Percentiles rank a stretch among this genome's conserved stretches.
Evolutionary conservation across 2,113 vertebrate species (phyloP).

Genomic region (Sylvia atricapilla): DNA sequence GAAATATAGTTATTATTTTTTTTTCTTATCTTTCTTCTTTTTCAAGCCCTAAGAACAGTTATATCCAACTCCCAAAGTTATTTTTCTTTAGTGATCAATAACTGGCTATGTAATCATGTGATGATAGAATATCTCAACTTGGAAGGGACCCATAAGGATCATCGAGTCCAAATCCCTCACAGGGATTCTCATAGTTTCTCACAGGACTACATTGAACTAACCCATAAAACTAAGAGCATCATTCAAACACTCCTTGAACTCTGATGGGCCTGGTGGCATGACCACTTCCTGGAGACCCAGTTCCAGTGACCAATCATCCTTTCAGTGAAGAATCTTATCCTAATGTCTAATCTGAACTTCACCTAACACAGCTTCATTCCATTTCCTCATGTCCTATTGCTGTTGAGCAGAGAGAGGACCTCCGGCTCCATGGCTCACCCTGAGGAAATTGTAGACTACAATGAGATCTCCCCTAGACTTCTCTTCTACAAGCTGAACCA

Average conservation of each 20-base stretch:
- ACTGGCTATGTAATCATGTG: not conserved
- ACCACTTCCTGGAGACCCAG: not conserved
- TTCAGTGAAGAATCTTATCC: not conserved
- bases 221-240: not conserved
- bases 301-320: not conserved
- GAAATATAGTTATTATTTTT: fast-evolving
- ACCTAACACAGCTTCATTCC: fast-evolving
- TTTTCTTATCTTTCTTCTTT: not conserved
- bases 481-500: not conserved
- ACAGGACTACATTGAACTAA: not conserved
- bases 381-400: fast-evolving
- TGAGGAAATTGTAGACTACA: not conserved
- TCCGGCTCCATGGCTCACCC: fast-evolving
- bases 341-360: not conserved
- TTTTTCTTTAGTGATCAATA: not conserved
- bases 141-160: not conserved
- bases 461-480: not conserved
- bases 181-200: not conserved
- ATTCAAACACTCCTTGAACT: not conserved
- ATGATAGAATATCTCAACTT: not conserved
- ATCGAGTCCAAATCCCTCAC: not conserved
- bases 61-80: not conserved
- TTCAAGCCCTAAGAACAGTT: not conserved
- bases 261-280: not conserved
- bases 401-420: not conserved